Evolutionary conservation across 2,888 invertebrate genomes (phyloP).

Genomic region (Melieria crassipennis): DNA sequence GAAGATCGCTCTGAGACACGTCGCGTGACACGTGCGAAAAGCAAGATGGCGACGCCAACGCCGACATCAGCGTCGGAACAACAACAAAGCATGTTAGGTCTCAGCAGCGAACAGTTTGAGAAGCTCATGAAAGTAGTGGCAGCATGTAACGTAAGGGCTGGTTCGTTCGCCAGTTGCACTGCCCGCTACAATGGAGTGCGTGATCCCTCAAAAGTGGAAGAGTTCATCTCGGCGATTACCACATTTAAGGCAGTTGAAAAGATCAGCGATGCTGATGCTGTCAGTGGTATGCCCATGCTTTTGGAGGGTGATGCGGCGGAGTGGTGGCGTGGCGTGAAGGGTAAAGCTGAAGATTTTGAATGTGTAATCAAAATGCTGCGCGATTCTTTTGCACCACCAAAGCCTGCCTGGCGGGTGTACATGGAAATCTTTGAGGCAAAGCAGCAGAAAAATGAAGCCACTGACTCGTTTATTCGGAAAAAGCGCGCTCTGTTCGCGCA

Average conservation of each 20-base stretch:
- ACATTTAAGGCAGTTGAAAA: constrained; percentile 28
- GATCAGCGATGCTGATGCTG: constrained; percentile 25
- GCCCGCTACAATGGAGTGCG: constrained; percentile 25
- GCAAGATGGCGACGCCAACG: too few relatives aligned
- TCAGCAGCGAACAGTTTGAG: constrained; percentile 15
- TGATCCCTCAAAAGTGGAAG: constrained; percentile 23
- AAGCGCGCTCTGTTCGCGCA: constrained; percentile 8
- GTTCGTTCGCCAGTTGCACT: constrained; percentile 25
- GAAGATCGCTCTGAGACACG: too few relatives aligned
- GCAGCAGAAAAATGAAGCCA: constrained; percentile 20
- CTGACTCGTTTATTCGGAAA: constrained; percentile 18
- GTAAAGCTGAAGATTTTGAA: not conserved
- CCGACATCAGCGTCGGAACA: too few relatives aligned
- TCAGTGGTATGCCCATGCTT: constrained; percentile 25
- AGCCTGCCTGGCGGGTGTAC: constrained; percentile 24
- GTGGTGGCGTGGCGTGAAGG: constrained; percentile 20
- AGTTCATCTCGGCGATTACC: constrained; percentile 22
- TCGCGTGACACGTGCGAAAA: too few relatives aligned
- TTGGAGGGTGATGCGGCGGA: constrained; percentile 25
- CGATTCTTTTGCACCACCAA: constrained; percentile 13
- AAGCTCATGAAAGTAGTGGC: constrained; percentile 8
- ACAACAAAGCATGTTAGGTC: too few relatives aligned
- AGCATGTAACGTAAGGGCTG: constrained; percentile 5
- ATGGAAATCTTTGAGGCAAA: constrained; percentile 35
- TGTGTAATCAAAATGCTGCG: constrained; percentile 10